A percentile compares a stretch with the other conserved stretches of the same genome.
Conservation (phyloP, 2,113 vertebrate genomes). For the Myanophis thanlyinensis region DNA sequence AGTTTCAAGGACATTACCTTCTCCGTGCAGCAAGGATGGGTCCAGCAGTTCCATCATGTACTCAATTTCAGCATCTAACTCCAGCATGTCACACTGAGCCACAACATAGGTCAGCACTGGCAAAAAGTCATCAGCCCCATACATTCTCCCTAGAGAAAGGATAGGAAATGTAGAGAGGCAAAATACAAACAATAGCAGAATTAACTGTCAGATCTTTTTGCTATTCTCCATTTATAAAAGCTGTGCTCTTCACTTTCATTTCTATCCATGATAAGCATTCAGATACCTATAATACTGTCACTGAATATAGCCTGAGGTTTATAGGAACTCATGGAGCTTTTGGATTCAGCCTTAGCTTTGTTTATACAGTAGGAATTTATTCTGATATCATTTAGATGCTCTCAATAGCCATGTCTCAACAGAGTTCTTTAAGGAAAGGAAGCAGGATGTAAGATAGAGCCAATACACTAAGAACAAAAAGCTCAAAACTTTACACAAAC, state of each 20-base stretch:
- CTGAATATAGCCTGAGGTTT: not conserved
- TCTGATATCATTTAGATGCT: not conserved
- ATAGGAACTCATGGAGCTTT: not conserved
- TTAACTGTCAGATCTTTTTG: not conserved
- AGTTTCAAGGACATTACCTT: slow-evolving; percentile 73
- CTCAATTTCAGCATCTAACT: slow-evolving; percentile 90
- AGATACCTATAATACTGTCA: not conserved
- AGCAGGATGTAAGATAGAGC: not conserved
- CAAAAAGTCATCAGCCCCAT: slow-evolving; percentile 94
- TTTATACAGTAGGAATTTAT: not conserved
- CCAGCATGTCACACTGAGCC: slow-evolving; percentile 93
- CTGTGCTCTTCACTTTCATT: not conserved
- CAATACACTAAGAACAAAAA: not conserved
- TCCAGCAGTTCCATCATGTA: slow-evolving; percentile 99
- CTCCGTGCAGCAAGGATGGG: slow-evolving; percentile 89
- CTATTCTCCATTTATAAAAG: not conserved
- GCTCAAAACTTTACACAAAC: not conserved
- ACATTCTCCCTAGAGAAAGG: slow-evolving; percentile 85
- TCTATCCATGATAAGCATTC: not conserved
- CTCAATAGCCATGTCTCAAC: not conserved
- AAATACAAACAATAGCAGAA: not conserved
- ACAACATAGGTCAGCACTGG: slow-evolving; percentile 94
- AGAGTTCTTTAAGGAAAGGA: not conserved
- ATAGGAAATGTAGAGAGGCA: slow-evolving; percentile 31
- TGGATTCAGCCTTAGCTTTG: not conserved